Base-by-base conservation (phyloP, 1,140 invertebrate genomes). In the Chrysomallon squamiferum region DNA sequence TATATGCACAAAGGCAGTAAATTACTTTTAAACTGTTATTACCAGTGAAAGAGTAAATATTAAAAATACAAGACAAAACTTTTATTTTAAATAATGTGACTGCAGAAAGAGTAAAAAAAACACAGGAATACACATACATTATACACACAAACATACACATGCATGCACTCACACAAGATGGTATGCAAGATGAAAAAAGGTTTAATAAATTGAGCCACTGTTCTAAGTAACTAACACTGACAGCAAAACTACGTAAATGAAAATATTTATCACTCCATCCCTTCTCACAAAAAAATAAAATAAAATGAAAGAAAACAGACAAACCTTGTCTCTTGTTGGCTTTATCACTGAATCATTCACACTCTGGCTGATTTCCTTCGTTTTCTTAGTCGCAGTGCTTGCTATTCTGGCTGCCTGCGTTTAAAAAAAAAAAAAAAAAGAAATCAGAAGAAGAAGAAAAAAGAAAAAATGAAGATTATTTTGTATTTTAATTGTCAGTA, bases 281-380 rank as follows among this genome's bases (percentile, higher is more conserved):
- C 43, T 45, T 45, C 20, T 13, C 43, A 45, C 4, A 45, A 45
- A 45, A 20, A 20, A 1, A 4, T 20, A n/a, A n/a, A n/a, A n/a
- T n/a, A n/a, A n/a, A n/a, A 45, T 27, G 30, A 45, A 22, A 61
- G 2, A 18, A 47, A 27, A 18, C 35, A 58, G 30, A 69, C 64
- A 27, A 49, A 81, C 79, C 74, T 81, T 81, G 3, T 79, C 79
- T 47, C 73, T 74, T 4, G 79, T 81, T 3, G 79, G 77, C 69
- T 75, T 75, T 30, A 81, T 72, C 54, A 81, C 79, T 43, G 68
- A 68, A 41, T 81, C 80, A 72, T 75, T 80, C 41, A 81, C 80
- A 59, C 71, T 72, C 32, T 63, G 58, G 38, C 76, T 71, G 15
- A 81, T 58, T 65, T 81, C 80, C 68, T 80, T 79, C 27, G 80